These are phyloP conservation scores for Onychomys torridus DNA, from an alignment of 2,797 vertebrate genomes.

Conservation along the genomic window DNA sequence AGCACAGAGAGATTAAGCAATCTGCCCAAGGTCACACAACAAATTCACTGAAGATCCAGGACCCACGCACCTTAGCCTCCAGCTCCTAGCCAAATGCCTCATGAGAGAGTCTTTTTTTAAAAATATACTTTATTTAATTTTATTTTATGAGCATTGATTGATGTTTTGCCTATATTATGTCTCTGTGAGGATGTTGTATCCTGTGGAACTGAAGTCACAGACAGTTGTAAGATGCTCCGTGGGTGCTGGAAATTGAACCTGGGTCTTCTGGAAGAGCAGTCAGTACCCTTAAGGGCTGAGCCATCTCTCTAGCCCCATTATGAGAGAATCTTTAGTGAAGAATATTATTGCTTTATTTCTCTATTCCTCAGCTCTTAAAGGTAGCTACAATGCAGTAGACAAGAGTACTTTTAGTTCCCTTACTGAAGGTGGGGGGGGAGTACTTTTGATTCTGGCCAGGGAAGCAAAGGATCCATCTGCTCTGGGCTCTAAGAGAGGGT, in stretches of 20 bases:
- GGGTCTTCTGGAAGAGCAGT: not conserved
- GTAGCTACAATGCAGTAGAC: not conserved
- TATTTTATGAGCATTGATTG: not conserved
- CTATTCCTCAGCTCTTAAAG: not conserved
- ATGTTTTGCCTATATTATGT: not conserved
- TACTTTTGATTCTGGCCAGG: not conserved
- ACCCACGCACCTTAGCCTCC: not conserved
- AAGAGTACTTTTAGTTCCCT: slow-evolving; percentile 17
- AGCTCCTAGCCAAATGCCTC: not conserved
- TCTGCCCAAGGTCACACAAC: not conserved
- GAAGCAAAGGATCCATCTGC: not conserved
- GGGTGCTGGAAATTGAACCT: not conserved
- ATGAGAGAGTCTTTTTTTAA: not conserved
- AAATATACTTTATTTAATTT: not conserved
- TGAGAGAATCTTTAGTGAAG: not conserved
- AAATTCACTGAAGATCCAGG: not conserved
- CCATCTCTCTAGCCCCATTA: not conserved
- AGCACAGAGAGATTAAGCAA: not conserved
- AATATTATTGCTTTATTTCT: not conserved
- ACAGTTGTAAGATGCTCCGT: not conserved
- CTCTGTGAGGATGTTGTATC: not conserved
- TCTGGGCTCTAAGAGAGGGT: not conserved
- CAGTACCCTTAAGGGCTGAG: too few species aligned
- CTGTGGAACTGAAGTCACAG: not conserved
- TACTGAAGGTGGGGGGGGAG: not conserved